These are phyloP conservation scores for Zophobas atratus DNA, from an alignment of 1,140 invertebrate genomes.

Conservation along the genomic window DNA sequence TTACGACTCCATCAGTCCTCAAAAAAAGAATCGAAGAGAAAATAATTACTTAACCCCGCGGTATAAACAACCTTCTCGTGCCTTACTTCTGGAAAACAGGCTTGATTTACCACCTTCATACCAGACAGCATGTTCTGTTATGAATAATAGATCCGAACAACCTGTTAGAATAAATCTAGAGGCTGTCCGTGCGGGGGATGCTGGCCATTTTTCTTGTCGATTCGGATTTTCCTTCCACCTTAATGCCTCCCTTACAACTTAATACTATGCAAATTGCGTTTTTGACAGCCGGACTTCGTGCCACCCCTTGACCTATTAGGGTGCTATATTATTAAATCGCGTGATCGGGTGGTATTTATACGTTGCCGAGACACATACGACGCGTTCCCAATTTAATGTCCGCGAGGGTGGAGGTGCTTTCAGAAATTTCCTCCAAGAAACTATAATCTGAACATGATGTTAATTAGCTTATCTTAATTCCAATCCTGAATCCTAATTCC, in stretches of 20 bases:
- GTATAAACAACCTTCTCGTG: background rate
- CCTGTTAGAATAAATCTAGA: slow-evolving; percentile 35
- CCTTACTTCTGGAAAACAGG: slow-evolving; percentile 4
- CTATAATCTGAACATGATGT: slow-evolving; percentile 31
- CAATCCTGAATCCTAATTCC: slow-evolving; percentile 17
- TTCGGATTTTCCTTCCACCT: slow-evolving; percentile 18
- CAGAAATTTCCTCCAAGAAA: background rate
- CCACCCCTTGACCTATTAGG: slow-evolving; percentile 33
- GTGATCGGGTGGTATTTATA: slow-evolving; percentile 31
- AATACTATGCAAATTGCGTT: slow-evolving; percentile 47
- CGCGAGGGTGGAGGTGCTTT: slow-evolving; percentile 4
- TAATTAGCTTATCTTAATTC: slow-evolving; percentile 40
- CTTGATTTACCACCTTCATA: slow-evolving; percentile 18
- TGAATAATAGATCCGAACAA: slow-evolving; percentile 42
- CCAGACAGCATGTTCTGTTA: slow-evolving; percentile 13
- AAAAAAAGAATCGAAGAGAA: background rate
- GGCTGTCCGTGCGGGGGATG: slow-evolving; percentile 17
- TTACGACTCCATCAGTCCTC: background rate
- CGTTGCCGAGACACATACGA: slow-evolving; percentile 35
- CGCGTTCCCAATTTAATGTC: slow-evolving; percentile 31
- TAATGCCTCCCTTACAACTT: slow-evolving; percentile 35
- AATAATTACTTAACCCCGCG: background rate
- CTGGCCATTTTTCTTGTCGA: slow-evolving; percentile 32
- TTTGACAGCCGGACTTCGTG: slow-evolving; percentile 47
- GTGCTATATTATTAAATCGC: slow-evolving; percentile 46